phyloP scores from a whole-genome alignment of 2,888 invertebrate species.

The Synanthedon andrenaeformis region DNA sequence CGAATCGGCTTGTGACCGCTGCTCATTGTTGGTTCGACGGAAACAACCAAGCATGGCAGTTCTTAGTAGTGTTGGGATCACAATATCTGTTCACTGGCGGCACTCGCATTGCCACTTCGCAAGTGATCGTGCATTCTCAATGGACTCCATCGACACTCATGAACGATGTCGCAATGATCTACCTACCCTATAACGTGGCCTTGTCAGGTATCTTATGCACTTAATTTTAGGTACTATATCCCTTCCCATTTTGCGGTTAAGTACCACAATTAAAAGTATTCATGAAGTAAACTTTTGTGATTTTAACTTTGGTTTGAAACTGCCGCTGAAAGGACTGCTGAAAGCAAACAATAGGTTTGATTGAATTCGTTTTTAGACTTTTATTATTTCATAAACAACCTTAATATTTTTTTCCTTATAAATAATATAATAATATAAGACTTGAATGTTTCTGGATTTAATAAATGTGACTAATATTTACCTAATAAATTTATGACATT shows the following conservation, averaged over 20 bases:
- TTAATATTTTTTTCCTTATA: too few relatives aligned
- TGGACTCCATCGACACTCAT: slow-evolving; percentile 16
- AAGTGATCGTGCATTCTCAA: slow-evolving; percentile 29
- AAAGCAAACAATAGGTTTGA: too few relatives aligned
- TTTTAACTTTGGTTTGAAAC: background rate
- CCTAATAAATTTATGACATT: too few relatives aligned
- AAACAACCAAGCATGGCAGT: slow-evolving; percentile 22
- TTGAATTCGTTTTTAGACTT: too few relatives aligned
- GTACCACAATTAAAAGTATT: background rate
- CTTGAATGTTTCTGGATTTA: too few relatives aligned
- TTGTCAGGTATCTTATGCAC: slow-evolving; percentile 16
- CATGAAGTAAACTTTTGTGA: background rate
- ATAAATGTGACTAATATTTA: too few relatives aligned
- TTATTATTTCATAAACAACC: too few relatives aligned
- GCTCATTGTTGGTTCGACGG: slow-evolving; percentile 47
- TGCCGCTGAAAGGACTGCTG: background rate
- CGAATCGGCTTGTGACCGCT: slow-evolving; percentile 32
- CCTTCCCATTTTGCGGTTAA: background rate
- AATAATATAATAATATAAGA: too few relatives aligned
- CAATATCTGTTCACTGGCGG: slow-evolving; percentile 32
- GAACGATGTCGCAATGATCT: slow-evolving; percentile 39
- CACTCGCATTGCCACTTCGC: slow-evolving; percentile 22
- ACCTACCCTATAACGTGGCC: slow-evolving; percentile 20
- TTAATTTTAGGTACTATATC: slow-evolving; percentile 1
- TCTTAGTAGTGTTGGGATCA: slow-evolving; percentile 34